Conservation (phyloP, 2,888 invertebrate species). For the Epinotia bilunana region DNA sequence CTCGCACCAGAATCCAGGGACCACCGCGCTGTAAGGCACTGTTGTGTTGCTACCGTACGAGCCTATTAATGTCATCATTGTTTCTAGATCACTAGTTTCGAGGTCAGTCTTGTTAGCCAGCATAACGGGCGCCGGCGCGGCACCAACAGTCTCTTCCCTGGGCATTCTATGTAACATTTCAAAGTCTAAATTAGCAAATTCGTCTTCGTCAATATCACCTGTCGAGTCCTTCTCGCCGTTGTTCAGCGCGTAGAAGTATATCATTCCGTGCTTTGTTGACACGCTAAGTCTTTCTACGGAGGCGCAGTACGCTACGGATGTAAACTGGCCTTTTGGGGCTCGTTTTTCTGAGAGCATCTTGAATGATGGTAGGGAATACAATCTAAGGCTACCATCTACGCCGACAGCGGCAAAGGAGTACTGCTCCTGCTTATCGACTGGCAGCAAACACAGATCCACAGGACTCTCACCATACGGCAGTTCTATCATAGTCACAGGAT, state of each 20-base stretch:
- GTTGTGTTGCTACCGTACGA: constrained; percentile 86
- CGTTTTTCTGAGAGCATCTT: constrained; percentile 87
- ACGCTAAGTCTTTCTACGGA: constrained; percentile 95
- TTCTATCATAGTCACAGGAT: constrained; percentile 85
- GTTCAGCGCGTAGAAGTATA: constrained; percentile 92
- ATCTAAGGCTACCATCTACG: constrained; percentile 88
- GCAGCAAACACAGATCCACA: constrained; percentile 88
- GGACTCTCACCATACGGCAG: constrained; percentile 87
- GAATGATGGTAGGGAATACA: constrained; percentile 89
- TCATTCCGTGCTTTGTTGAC: constrained; percentile 90
- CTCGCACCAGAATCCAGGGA: constrained; percentile 97
- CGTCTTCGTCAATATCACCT: constrained; percentile 89
- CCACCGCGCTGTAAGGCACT: constrained; percentile 91
- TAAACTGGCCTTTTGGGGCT: constrained; percentile 88
- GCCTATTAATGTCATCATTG: constrained; percentile 89
- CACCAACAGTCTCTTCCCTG: constrained; percentile 68
- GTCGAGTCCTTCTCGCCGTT: constrained; percentile 89
- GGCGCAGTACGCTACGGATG: constrained; percentile 93
- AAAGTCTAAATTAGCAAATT: constrained; percentile 79
- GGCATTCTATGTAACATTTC: constrained; percentile 75
- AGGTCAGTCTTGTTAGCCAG: constrained; percentile 86
- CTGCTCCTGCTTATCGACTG: constrained; percentile 76
- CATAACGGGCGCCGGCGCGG: constrained; percentile 67
- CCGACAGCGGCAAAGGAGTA: constrained; percentile 90
- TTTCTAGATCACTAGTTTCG: constrained; percentile 85